These are phyloP conservation scores for Hipposideros larvatus DNA, from an alignment of 2,797 vertebrate species.

Conservation along the genomic window DNA sequence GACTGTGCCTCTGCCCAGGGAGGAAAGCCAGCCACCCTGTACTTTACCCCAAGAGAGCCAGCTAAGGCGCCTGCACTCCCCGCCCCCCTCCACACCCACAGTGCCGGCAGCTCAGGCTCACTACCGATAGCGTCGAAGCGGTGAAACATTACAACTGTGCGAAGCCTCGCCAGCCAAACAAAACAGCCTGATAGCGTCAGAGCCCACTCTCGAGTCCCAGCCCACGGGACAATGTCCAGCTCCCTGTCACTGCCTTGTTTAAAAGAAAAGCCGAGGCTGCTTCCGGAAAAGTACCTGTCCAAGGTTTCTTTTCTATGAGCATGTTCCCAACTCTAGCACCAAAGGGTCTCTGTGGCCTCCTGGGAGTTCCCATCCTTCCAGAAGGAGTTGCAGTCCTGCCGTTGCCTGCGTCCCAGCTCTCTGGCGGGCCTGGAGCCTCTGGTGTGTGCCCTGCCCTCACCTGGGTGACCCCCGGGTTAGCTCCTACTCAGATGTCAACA, in stretches of 20 bases:
- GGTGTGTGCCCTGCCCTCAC: background rate
- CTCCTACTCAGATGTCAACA: constrained; percentile 59
- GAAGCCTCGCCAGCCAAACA: background rate
- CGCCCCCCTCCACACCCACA: background rate
- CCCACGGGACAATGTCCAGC: background rate
- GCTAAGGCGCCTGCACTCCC: background rate
- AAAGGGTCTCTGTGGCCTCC: background rate
- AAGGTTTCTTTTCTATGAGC: background rate
- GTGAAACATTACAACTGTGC: background rate
- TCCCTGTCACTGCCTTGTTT: background rate
- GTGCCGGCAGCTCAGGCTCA: background rate
- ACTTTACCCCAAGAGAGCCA: constrained; percentile 26
- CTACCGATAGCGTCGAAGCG: background rate
- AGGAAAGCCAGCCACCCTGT: background rate
- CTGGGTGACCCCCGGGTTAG: background rate
- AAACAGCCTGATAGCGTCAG: background rate
- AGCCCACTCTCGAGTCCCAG: background rate
- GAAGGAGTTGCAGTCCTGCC: background rate
- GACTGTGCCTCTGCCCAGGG: background rate
- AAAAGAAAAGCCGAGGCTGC: background rate
- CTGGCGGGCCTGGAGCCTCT: constrained; percentile 46
- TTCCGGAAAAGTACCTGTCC: background rate
- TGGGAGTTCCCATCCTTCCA: background rate
- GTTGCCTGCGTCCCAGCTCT: background rate
- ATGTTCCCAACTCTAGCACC: background rate